Conservation (phyloP, 2,888 invertebrate genomes). For the Minunthozetes semirufus region DNA sequence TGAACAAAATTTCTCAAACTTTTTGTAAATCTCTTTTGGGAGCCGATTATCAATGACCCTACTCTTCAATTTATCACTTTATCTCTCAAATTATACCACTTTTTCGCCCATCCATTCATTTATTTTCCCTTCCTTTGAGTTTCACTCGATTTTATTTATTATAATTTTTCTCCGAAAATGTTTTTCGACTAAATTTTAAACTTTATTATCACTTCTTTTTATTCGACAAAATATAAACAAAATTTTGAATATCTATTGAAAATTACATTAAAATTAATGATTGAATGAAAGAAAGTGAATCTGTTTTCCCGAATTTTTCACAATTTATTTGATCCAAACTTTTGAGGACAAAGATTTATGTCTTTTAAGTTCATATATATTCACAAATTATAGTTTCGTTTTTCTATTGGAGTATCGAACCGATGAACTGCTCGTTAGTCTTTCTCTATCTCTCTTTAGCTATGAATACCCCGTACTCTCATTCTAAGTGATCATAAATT, state of each 20-base stretch:
- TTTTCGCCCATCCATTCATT: not conserved
- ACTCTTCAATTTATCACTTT: not conserved
- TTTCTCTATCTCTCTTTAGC: not conserved
- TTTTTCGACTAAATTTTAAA: too few relatives aligned
- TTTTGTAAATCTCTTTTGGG: not conserved
- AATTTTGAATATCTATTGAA: not conserved
- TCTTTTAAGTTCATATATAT: not conserved
- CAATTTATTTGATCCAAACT: not conserved
- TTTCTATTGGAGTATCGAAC: not conserved
- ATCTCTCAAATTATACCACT: not conserved
- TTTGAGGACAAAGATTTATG: not conserved
- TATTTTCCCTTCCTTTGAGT: too few relatives aligned
- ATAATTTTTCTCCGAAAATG: too few relatives aligned
- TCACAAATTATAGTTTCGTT: constrained; percentile 4
- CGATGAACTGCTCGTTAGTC: constrained; percentile 22
- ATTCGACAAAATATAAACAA: too few relatives aligned
- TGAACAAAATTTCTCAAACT: too few relatives aligned
- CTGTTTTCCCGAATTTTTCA: not conserved
- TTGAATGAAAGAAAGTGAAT: not conserved
- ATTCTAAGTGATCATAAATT: not conserved
- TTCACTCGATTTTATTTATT: too few relatives aligned
- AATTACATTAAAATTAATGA: constrained; percentile 21
- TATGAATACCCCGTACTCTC: not conserved
- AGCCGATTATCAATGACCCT: not conserved
- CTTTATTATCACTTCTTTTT: too few relatives aligned